phyloP scores from a whole-genome alignment of 1,140 invertebrate species.

The Drosophila pectinifera region DNA sequence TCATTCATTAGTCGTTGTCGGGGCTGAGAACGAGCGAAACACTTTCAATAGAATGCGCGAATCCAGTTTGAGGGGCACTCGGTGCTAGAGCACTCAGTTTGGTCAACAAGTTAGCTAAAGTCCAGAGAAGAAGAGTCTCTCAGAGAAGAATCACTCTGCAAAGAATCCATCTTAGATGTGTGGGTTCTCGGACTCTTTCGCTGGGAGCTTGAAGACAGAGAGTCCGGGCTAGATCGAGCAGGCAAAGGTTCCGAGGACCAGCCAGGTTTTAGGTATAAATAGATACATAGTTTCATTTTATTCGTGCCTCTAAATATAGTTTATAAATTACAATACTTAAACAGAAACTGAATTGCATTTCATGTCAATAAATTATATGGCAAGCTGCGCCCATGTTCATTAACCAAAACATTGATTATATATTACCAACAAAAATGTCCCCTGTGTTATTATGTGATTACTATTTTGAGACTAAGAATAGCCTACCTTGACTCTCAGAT shows the following conservation, averaged over 20 bases:
- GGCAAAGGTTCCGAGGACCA: too few species aligned
- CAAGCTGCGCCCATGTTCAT: background rate
- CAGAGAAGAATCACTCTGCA: background rate
- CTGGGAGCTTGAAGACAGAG: background rate
- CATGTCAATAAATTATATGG: slow-evolving; percentile 1
- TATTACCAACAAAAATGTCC: background rate
- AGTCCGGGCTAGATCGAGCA: background rate
- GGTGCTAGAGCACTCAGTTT: slow-evolving; percentile 34
- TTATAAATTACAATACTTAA: background rate
- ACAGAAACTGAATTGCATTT: background rate
- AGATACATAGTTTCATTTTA: background rate
- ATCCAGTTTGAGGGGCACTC: slow-evolving; percentile 64
- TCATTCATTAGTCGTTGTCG: slow-evolving; percentile 66
- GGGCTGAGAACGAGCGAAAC: slow-evolving; percentile 53
- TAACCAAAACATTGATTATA: slow-evolving; percentile 5
- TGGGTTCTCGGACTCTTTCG: slow-evolving; percentile 1
- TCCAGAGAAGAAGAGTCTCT: background rate
- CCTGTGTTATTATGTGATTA: background rate
- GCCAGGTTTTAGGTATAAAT: background rate
- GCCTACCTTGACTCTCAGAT: background rate
- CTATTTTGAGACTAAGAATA: background rate
- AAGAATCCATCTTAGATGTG: background rate
- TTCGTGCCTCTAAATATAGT: slow-evolving; percentile 2
- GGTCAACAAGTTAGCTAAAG: slow-evolving; percentile 15
- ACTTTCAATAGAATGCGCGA: slow-evolving; percentile 80